Base-by-base conservation (phyloP, 2,797 vertebrate genomes). In the Enoplosus armatus region DNA sequence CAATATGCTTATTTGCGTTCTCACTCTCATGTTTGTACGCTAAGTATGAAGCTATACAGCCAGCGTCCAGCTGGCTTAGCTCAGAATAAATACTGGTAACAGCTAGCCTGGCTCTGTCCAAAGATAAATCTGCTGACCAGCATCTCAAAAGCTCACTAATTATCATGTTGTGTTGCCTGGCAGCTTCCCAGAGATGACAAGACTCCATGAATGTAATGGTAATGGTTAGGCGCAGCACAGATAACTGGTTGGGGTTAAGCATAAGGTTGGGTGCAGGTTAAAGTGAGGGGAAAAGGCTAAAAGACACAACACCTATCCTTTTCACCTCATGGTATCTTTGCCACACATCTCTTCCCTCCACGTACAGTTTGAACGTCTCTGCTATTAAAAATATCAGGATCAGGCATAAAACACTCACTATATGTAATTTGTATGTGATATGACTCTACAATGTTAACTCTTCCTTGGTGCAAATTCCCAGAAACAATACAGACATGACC, bases 181-280 rank as follows among this genome's bases (percentile, higher is more conserved):
- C 47, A 29, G 15, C 60, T n/a, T 56, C 15, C 22, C 10, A 5
- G 37, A 33, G 18, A 53, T 5, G 33, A 45, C 33, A 71, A 60
- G 56, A 27, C 29, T 45, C 43, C 18, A 45, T 2, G 7, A 18
- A 45, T 41, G 39, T 41, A 9, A 35, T 3, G 35, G 33, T 35
- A 24, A 3, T 60, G 56, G 22, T 60, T 4, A 39, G n/a, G 33
- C 11, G 5, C 24, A 6, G 4, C 33, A 59, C 33, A 41, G 58
- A 26, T 41, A 61, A 18, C n/a, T 41, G 37, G 35, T 59, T 37
- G 33, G 35, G 24, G 33, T 8, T 39, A 8, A 12, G 35, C 5
- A 59, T 59, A 37, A 39, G 37, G 37, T 27, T 61, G 59, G 39
- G 10, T 61, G 39, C 39, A 61, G 39, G 59, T 61, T 61, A 41